Evolutionary conservation across 2,797 vertebrate species (phyloP), one percentile per base, ranked within the genome.

Genomic region (Fratercula arctica): DNA sequence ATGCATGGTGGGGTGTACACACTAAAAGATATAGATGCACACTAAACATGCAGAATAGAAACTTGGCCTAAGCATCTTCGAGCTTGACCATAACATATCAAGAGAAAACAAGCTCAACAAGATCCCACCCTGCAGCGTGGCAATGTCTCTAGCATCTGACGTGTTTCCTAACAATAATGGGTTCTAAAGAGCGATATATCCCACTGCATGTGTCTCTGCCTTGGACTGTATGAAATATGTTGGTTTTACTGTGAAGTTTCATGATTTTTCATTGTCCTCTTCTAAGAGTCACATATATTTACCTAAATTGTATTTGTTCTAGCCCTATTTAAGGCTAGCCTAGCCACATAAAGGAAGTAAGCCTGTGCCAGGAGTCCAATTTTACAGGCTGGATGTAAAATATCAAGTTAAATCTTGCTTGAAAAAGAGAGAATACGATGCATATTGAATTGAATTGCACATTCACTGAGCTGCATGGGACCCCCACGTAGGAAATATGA

Each of bases 1-100:
- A 7, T 29, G 21, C 29, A 63, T 3, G 19, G 18, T 13, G 3
- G 6, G 6, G 2, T 2, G 6, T 35, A 39, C 5, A 13, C 41
- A 67, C 11, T 68, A 33, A 43, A 72, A 68, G 8, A 53, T 31
- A 12, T 3, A 41, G 20, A 48, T 39, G 18, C 9, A 7, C 21
- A 51, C 23, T 45, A 61, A 83, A 48, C 5, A 18, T 29, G 37
- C 13, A 45, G 74, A 95, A 39, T 0, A 53, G 46, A 88, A 83
- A 69, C 0, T 1, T 54, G 23, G 4, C 19, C 28, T 35, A 86
- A 90, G 50, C 14, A n/a, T 29, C 23, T 78, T 33, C 10, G 9
- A 45, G 11, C 11, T 45, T 84, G 33, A 53, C 5, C 15, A 74
- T 0, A 43, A 4, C 6, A 15, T 3, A 67, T 16, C 4, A 24